Conservation (phyloP, 2,113 vertebrate genomes). For the Ammodytes dubius region DNA sequence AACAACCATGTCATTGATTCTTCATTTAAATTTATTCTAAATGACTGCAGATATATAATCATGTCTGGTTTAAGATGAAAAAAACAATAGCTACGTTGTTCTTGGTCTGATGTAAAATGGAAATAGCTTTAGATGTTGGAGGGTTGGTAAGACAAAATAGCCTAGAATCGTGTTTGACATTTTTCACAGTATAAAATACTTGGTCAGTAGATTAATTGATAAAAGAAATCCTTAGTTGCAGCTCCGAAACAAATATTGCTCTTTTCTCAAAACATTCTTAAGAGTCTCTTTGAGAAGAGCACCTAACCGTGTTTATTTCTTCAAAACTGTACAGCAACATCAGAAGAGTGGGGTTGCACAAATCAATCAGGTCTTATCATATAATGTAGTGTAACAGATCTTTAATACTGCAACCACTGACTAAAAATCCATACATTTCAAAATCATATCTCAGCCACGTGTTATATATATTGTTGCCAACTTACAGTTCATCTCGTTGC, state of each 20-base stretch:
- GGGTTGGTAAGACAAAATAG: not conserved
- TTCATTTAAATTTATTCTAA: constrained; percentile 29
- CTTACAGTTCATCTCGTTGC: constrained; percentile 99
- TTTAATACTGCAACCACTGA: not conserved
- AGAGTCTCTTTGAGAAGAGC: not conserved
- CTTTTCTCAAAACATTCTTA: not conserved
- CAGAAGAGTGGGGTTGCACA: not conserved
- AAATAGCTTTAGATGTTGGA: not conserved
- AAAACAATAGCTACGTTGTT: not conserved
- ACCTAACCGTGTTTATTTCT: not conserved
- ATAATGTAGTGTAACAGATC: constrained; percentile 18
- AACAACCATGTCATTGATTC: constrained; percentile 38
- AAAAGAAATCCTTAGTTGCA: not conserved
- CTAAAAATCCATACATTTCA: not conserved
- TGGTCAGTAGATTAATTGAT: not conserved
- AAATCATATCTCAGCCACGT: not conserved
- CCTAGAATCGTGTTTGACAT: not conserved
- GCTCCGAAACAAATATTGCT: not conserved
- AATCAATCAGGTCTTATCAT: not conserved
- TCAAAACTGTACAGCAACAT: not conserved
- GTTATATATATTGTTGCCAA: constrained; percentile 34
- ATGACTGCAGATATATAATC: not conserved
- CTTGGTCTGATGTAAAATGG: not conserved
- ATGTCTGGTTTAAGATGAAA: not conserved
- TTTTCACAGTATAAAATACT: too few species aligned